Conservation (phyloP, 1,140 invertebrate species). For the Danaus melanippus region DNA sequence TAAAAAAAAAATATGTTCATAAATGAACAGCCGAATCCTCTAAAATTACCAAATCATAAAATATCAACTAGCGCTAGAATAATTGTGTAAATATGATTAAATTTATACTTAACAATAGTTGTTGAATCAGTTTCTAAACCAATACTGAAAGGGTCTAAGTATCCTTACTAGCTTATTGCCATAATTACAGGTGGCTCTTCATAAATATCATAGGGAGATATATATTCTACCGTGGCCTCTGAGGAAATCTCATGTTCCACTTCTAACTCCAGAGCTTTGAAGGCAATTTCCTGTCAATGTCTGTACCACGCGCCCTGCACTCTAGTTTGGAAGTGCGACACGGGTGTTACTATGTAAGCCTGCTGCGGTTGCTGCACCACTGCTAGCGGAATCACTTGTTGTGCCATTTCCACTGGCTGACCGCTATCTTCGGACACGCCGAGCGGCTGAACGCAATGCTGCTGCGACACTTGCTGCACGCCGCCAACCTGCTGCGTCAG, state of each 20-base stretch:
- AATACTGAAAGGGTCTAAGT: slow-evolving; percentile 68
- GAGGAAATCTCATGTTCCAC: too few relatives aligned
- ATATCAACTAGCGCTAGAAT: slow-evolving; percentile 59
- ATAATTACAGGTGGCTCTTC: slow-evolving; percentile 41
- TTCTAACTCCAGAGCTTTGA: background rate
- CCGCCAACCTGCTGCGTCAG: slow-evolving; percentile 50
- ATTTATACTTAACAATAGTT: slow-evolving; percentile 51
- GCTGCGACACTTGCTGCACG: slow-evolving; percentile 59
- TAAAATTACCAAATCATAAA: slow-evolving; percentile 38
- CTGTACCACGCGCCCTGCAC: slow-evolving; percentile 69
- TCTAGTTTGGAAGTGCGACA: slow-evolving; percentile 73
- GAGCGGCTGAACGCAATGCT: slow-evolving; percentile 65
- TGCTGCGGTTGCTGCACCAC: slow-evolving; percentile 74
- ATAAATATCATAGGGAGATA: slow-evolving; percentile 19
- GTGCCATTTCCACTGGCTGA: slow-evolving; percentile 73
- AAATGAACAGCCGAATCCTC: slow-evolving; percentile 23
- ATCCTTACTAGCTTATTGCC: slow-evolving; percentile 62
- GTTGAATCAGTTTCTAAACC: slow-evolving; percentile 54
- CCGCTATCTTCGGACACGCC: slow-evolving; percentile 61
- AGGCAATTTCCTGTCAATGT: slow-evolving; percentile 50
- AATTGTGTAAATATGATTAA: slow-evolving; percentile 62
- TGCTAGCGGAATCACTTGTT: slow-evolving; percentile 76
- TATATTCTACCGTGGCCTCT: too few relatives aligned
- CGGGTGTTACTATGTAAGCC: slow-evolving; percentile 75
- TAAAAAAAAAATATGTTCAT: slow-evolving; percentile 9